These are phyloP conservation scores for Coptodon rendalli DNA, from an alignment of 2,113 vertebrate genomes.

Conservation along the genomic window DNA sequence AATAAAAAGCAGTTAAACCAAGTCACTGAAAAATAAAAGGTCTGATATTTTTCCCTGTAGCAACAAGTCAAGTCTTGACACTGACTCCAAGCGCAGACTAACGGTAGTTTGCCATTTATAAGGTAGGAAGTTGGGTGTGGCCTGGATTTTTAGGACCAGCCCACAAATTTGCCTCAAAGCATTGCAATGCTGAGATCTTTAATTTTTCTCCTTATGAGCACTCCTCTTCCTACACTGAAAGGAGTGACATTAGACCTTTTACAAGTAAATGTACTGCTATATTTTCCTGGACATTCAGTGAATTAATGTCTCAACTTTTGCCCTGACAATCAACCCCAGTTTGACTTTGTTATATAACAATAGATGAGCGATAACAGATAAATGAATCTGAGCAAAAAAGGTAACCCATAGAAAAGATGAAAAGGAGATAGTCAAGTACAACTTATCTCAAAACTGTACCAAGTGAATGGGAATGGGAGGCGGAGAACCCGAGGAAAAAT, in stretches of 20 bases:
- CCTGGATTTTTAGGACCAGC: background rate
- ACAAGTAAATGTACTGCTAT: background rate
- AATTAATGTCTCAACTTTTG: background rate
- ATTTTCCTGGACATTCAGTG: background rate
- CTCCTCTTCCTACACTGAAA: background rate
- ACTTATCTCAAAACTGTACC: background rate
- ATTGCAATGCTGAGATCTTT: background rate
- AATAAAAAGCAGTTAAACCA: background rate
- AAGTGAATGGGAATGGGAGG: background rate
- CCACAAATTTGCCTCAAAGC: background rate
- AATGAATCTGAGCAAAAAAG: background rate
- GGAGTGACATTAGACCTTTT: background rate
- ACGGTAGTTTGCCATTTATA: background rate
- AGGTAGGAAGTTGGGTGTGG: background rate
- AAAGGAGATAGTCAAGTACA: background rate
- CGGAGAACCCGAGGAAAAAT: background rate
- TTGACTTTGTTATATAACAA: background rate
- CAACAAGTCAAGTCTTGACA: background rate
- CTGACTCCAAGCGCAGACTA: background rate
- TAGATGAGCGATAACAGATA: background rate
- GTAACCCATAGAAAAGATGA: background rate
- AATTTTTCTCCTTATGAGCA: background rate
- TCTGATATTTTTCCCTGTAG: background rate
- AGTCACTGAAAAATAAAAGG: background rate
- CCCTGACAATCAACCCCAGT: background rate